Evolutionary conservation across 2,113 vertebrate species (phyloP).

Genomic region (Leucosticte australis): DNA sequence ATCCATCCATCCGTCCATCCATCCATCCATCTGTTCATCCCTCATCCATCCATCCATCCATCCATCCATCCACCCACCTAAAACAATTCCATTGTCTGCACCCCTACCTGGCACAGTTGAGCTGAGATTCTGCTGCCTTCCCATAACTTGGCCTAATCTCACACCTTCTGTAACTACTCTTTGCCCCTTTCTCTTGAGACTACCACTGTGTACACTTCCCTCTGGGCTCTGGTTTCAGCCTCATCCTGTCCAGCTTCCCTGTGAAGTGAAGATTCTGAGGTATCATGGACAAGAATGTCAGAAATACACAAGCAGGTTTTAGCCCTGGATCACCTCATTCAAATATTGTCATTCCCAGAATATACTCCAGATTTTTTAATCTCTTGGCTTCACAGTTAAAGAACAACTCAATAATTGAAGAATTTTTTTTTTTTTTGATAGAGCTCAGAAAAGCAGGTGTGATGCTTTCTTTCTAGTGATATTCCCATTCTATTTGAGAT

Average conservation of each 20-base stretch:
- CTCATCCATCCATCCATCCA: not conserved
- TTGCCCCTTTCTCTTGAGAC: not conserved
- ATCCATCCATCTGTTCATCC: no score
- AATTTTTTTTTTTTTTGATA: not conserved
- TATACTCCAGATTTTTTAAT: not conserved
- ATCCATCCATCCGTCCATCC: not conserved
- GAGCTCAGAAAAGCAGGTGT: not conserved
- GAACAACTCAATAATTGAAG: not conserved
- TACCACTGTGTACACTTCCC: not conserved
- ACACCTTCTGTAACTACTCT: not conserved
- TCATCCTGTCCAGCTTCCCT: not conserved
- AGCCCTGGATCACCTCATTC: not conserved
- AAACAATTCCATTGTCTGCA: not conserved
- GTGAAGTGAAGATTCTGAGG: not conserved
- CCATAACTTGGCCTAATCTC: fast-evolving
- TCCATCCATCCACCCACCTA: not conserved
- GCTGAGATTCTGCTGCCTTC: not conserved
- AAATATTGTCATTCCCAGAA: not conserved
- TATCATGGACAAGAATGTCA: not conserved
- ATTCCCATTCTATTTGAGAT: not conserved
- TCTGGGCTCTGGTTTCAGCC: not conserved
- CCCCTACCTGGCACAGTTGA: fast-evolving
- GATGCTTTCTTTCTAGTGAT: not conserved
- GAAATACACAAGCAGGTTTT: not conserved
- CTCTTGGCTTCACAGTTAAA: not conserved